Percentiles rank a stretch among this genome's conserved stretches.
phyloP scores from a whole-genome alignment of 2,113 vertebrate genomes.

The Nothocercus julius region DNA sequence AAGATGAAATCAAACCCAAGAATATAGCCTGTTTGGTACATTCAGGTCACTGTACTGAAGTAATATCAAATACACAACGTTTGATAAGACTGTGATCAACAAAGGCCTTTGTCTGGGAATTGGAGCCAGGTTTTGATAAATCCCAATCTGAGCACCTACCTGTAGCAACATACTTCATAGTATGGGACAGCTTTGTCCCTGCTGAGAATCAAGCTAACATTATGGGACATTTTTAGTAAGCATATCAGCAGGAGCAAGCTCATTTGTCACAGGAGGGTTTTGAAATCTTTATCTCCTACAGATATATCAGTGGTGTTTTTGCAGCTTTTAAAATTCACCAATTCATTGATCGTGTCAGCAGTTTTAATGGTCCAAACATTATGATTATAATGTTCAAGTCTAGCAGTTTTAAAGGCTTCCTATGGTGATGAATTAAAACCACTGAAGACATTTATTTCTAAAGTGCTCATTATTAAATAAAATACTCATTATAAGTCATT shows the following conservation, averaged over 20 bases:
- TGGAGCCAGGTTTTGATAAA: neutral
- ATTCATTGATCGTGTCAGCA: neutral
- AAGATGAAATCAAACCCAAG: neutral
- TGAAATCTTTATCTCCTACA: neutral
- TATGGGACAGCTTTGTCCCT: neutral
- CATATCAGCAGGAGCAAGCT: neutral
- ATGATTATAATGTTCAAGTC: neutral
- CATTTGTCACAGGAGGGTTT: neutral
- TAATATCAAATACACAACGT: neutral
- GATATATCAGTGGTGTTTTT: neutral
- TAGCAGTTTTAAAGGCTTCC: neutral
- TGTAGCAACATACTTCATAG: neutral
- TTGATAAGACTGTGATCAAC: neutral
- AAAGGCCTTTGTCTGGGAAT: neutral
- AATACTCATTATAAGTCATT: neutral
- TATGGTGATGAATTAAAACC: neutral
- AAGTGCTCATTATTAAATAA: constrained; percentile 26
- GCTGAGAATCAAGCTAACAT: neutral
- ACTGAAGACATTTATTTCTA: neutral
- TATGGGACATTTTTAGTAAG: neutral
- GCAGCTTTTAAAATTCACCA: neutral
- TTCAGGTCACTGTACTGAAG: neutral
- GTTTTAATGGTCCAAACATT: neutral
- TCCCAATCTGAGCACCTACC: neutral
- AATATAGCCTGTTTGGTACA: neutral